phyloP scores from a whole-genome alignment of 2,113 vertebrate genomes.

The Gracilinanus agilis region DNA sequence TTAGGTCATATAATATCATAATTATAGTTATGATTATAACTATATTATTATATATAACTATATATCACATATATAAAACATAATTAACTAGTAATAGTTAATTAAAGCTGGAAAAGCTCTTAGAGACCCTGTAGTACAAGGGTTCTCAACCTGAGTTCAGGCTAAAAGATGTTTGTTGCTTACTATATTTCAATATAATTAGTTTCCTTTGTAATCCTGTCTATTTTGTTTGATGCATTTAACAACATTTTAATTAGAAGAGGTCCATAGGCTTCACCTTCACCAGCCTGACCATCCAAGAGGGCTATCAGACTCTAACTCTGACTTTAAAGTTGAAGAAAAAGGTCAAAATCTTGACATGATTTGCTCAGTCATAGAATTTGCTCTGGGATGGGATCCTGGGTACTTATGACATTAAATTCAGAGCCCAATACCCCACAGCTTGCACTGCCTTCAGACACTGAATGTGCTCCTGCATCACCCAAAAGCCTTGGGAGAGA shows the following conservation, averaged over 20 bases:
- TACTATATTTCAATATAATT: neutral
- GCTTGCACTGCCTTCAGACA: neutral
- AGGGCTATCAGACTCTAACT: neutral
- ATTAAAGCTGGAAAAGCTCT: neutral
- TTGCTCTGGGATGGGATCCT: neutral
- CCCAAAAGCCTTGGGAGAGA: neutral
- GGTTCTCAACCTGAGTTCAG: neutral
- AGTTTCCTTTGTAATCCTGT: neutral
- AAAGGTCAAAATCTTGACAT: neutral
- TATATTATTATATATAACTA: too few species aligned
- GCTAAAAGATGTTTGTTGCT: neutral
- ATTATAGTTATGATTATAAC: too few species aligned
- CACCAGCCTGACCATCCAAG: neutral
- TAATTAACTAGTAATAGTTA: too few species aligned
- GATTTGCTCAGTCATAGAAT: neutral
- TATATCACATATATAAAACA: too few species aligned
- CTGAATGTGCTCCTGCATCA: neutral
- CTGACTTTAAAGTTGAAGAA: neutral
- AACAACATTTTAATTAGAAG: neutral
- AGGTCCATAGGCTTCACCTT: neutral
- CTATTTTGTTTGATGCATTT: neutral
- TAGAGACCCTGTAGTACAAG: neutral
- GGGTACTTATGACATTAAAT: accelerated
- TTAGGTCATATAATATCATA: neutral
- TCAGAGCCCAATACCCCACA: neutral